A percentile compares a stretch with the other conserved stretches of the same genome.
Conservation (phyloP, 2,797 vertebrate species). For the Brachymystax lenok region DNA sequence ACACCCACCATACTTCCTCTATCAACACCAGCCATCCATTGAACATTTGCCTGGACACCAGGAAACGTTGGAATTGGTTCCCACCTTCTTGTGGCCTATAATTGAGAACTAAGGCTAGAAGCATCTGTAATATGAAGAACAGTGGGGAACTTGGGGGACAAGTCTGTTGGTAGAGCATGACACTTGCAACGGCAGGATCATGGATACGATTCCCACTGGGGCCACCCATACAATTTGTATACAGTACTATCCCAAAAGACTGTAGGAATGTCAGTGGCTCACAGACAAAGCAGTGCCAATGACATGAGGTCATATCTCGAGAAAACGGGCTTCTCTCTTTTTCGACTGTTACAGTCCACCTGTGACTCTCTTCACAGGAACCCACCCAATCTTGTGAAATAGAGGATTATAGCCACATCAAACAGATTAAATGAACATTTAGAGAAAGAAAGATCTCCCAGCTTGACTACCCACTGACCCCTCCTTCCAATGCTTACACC, state of each 20-base stretch:
- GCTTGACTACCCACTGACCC: not conserved
- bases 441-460: not conserved
- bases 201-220: too few species aligned
- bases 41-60: slow-evolving; percentile 34
- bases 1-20: slow-evolving; percentile 12
- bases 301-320: too few species aligned
- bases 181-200: too few species aligned
- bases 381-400: not conserved
- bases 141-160: too few species aligned
- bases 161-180: too few species aligned
- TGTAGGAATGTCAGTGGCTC: too few species aligned
- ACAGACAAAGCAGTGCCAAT: too few species aligned
- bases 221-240: too few species aligned
- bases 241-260: too few species aligned
- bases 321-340: too few species aligned
- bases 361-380: not conserved
- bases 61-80: not conserved
- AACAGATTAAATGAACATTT: not conserved
- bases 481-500: not conserved
- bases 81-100: not conserved
- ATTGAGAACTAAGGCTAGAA: not conserved
- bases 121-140: too few species aligned
- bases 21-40: slow-evolving; percentile 10
- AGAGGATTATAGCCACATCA: not conserved
- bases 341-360: too few species aligned